Evolutionary conservation across 2,113 vertebrate genomes (phyloP).

Genomic region (Anolis sagrei): DNA sequence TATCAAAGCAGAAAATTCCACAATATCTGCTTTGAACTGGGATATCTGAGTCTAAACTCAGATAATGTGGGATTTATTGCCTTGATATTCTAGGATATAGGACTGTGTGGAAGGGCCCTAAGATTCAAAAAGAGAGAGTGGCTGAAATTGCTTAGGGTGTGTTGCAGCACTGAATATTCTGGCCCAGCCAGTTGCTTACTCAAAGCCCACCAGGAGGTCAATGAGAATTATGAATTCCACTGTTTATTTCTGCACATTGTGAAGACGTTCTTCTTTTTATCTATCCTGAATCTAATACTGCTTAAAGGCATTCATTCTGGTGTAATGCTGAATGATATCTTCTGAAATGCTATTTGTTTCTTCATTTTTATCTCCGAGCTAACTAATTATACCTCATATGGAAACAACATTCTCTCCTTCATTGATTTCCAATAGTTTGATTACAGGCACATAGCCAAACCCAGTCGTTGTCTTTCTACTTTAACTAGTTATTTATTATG

Average conservation of each 20-base stretch:
- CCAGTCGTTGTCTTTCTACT: background rate
- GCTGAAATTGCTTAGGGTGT: background rate
- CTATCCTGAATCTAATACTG: background rate
- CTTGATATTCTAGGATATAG: no score
- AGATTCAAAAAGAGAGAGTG: background rate
- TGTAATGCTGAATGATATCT: background rate
- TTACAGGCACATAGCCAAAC: background rate
- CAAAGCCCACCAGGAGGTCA: background rate
- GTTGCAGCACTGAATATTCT: no score
- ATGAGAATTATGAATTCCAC: background rate
- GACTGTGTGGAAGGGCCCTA: no score
- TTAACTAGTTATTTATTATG: constrained; percentile 53
- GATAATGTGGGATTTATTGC: no score
- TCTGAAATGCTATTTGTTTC: background rate
- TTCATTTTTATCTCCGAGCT: background rate
- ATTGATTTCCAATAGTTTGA: constrained; percentile 31
- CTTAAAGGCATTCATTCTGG: background rate
- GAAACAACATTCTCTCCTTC: constrained; percentile 6
- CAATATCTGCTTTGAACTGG: no score
- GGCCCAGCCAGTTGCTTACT: background rate
- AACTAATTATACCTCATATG: constrained; percentile 17
- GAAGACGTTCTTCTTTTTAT: background rate
- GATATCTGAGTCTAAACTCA: no score
- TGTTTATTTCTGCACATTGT: background rate
- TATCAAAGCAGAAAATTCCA: no score